These are phyloP conservation scores for Sesamia nonagrioides DNA, from an alignment of 1,140 invertebrate species.

Conservation along the genomic window DNA sequence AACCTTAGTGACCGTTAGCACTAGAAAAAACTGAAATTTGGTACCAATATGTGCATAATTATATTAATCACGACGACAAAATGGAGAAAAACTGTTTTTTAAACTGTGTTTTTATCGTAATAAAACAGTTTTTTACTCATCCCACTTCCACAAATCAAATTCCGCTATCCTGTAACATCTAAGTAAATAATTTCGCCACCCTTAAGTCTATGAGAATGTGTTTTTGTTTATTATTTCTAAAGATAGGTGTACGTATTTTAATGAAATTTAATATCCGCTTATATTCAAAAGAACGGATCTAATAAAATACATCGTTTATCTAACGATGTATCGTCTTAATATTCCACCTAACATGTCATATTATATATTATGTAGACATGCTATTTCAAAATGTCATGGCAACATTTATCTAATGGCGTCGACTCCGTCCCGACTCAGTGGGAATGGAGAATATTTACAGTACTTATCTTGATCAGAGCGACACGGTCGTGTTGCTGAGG, in stretches of 20 bases:
- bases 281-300: conserved; percentile 6
- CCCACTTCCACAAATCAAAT: no score
- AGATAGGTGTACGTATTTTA: not conserved
- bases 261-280: not conserved
- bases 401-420: not conserved
- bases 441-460: not conserved
- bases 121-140: no score
- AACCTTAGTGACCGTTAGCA: no score
- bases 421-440: not conserved
- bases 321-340: conserved; percentile 1
- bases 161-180: no score
- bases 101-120: no score
- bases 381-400: conserved; percentile 3
- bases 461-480: not conserved
- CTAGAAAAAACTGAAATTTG: no score
- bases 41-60: no score
- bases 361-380: not conserved
- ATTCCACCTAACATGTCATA: conserved; percentile 1
- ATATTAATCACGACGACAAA: no score
- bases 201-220: no score
- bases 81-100: no score
- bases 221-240: not conserved
- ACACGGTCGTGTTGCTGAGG: not conserved
- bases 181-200: no score
- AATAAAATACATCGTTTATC: not conserved